Percentiles rank a stretch among this genome's conserved stretches.
Evolutionary conservation across 2,888 invertebrate genomes (phyloP).

Genomic region (Mystacides longicornis): DNA sequence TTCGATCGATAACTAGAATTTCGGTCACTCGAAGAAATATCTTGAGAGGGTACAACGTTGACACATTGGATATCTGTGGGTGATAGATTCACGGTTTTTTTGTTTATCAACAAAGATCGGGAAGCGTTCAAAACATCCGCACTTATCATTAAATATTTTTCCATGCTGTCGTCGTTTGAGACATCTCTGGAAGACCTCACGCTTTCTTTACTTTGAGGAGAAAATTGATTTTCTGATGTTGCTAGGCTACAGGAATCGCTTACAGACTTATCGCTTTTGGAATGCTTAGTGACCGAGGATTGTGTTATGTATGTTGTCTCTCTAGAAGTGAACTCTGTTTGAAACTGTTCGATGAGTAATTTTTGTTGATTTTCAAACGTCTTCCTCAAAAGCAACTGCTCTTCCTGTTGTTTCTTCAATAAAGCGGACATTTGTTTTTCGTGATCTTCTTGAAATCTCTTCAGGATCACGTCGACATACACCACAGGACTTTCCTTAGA

Average conservation of each 20-base stretch:
- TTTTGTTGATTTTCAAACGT: conserved; percentile 60
- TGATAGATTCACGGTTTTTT: conserved; percentile 19
- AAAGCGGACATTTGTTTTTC: conserved; percentile 54
- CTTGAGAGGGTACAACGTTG: conserved; percentile 17
- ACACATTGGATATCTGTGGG: conserved; percentile 23
- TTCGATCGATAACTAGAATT: background rate
- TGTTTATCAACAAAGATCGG: conserved; percentile 15
- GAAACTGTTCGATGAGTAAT: conserved; percentile 43
- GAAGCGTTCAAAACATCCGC: conserved; percentile 20
- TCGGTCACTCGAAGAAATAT: conserved; percentile 6
- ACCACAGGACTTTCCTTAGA: conserved; percentile 25
- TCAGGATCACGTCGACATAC: conserved; percentile 22
- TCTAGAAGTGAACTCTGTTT: conserved; percentile 27
- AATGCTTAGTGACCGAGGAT: background rate
- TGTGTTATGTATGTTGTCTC: background rate
- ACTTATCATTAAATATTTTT: conserved; percentile 22
- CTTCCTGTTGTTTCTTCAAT: conserved; percentile 55
- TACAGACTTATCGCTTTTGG: background rate
- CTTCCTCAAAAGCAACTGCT: conserved; percentile 55
- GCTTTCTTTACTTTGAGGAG: background rate
- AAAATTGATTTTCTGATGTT: conserved; percentile 3
- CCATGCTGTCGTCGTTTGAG: conserved; percentile 13
- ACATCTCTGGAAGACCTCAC: background rate
- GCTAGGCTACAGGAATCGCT: background rate
- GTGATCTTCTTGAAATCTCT: conserved; percentile 54